These are phyloP conservation scores for Fopius arisanus DNA, from an alignment of 1,140 invertebrate genomes.

Conservation along the genomic window DNA sequence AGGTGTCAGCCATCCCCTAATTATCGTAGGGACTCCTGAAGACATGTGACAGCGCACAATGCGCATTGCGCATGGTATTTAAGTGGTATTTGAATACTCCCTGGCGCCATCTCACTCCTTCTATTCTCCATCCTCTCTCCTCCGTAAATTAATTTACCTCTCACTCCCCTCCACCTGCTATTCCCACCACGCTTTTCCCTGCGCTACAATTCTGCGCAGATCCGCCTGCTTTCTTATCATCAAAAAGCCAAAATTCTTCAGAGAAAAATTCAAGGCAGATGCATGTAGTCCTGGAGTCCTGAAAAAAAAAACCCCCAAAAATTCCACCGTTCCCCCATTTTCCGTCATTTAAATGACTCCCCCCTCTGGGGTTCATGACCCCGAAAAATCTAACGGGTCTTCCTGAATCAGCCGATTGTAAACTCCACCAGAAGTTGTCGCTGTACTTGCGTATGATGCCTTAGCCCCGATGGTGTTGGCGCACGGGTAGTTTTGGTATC, in stretches of 20 bases:
- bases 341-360: not conserved
- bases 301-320: not conserved
- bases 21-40: not conserved
- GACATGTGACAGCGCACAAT: constrained; percentile 32
- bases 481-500: constrained; percentile 32
- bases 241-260: not conserved
- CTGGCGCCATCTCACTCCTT: constrained; percentile 20
- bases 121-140: not conserved
- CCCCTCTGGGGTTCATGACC: constrained; percentile 6
- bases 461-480: constrained; percentile 28
- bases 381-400: constrained; percentile 13
- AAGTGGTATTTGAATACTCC: constrained; percentile 16
- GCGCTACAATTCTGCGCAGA: not conserved
- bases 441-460: constrained; percentile 2
- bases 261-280: too few species aligned
- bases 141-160: not conserved
- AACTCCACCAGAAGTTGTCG: not conserved
- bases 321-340: not conserved
- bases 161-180: not conserved
- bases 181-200: not conserved
- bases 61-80: constrained; percentile 14
- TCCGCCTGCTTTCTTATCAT: not conserved
- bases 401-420: constrained; percentile 9
- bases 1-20: too few species aligned
- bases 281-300: too few species aligned